Base-by-base conservation (phyloP, 2,797 vertebrate species). In the Scarus forsteni region DNA sequence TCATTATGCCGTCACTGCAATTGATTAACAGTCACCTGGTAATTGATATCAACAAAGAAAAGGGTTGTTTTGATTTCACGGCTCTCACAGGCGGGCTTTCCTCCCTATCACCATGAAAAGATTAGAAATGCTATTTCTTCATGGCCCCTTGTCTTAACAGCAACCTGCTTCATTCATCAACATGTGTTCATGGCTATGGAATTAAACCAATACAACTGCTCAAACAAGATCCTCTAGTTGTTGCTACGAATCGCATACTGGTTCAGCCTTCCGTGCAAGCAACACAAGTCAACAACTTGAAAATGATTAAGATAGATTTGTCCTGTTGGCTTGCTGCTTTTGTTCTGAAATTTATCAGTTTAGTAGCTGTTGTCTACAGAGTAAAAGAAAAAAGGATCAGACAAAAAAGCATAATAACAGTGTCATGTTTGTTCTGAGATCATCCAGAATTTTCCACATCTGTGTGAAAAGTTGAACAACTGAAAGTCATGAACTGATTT, bases 21-120 rank as follows among this genome's bases (percentile, higher is more conserved):
- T 97, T 96, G 97, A 98, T 97, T 96, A 98, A 93, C 93, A 95
- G 94, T 96, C 96, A 96, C 94, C 94, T 94, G 94, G 95, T 97
- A 97, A 98, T 96, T 97, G 96, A 97, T 96, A 96, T 94, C 94
- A 94, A 92, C 87, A 93, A 93, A 93, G 88, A 73, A 61, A 88
- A 62, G 45, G 75, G 56, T 84, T 89, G 79, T 90, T 92, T 90
- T 90, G 79, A 77, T 85, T 85, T 79, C 60, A 42, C 39, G 59
- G 57, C 65, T 83, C 75, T 82, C 80, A 69, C 75, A 52, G 70
- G 60, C 65, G 43, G 69, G 60, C 73, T 48, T 75, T 45, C 34
- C 64, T 75, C 77, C 54, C 18, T 71, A 70, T 77, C 57, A 51
- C 86, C 76, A 65, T 60, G 45, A 72, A 84, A 85, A 87, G 80